Evolutionary conservation across 2,113 vertebrate species (phyloP).

Genomic region (Callorhinus ursinus): DNA sequence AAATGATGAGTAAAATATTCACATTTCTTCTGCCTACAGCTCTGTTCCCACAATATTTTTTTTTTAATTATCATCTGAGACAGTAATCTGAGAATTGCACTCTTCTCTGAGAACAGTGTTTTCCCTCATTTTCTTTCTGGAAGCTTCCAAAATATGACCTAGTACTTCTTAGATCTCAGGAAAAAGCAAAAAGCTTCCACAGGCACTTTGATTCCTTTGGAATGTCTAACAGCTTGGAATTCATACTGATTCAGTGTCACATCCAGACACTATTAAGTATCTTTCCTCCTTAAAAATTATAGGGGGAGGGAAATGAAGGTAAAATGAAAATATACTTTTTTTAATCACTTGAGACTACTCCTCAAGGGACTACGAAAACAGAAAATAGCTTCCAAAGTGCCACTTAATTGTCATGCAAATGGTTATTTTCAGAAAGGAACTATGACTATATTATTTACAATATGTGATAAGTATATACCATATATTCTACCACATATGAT

Average conservation of each 20-base stretch:
- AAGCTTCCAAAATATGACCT: background rate
- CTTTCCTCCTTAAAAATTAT: background rate
- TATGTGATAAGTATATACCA: background rate
- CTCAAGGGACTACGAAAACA: background rate
- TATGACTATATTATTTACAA: background rate
- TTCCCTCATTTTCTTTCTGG: background rate
- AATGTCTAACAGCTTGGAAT: background rate
- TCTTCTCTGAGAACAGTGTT: background rate
- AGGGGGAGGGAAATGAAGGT: background rate
- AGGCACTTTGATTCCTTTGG: background rate
- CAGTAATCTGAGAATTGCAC: background rate
- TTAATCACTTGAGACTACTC: background rate
- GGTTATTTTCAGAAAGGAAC: slow-evolving; percentile 26
- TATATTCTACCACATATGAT: background rate
- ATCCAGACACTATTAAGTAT: slow-evolving; percentile 14
- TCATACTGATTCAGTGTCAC: background rate
- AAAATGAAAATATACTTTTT: background rate
- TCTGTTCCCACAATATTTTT: background rate
- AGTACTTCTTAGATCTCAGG: background rate
- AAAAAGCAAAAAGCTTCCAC: background rate
- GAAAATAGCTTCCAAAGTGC: background rate
- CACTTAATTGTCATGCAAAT: background rate
- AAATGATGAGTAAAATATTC: slow-evolving; percentile 3
- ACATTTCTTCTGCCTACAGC: background rate
- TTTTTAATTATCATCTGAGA: background rate